Evolutionary conservation across 2,888 invertebrate genomes (phyloP), one percentile per base, ranked within the genome.

Genomic region (Microplitis deprimator): DNA sequence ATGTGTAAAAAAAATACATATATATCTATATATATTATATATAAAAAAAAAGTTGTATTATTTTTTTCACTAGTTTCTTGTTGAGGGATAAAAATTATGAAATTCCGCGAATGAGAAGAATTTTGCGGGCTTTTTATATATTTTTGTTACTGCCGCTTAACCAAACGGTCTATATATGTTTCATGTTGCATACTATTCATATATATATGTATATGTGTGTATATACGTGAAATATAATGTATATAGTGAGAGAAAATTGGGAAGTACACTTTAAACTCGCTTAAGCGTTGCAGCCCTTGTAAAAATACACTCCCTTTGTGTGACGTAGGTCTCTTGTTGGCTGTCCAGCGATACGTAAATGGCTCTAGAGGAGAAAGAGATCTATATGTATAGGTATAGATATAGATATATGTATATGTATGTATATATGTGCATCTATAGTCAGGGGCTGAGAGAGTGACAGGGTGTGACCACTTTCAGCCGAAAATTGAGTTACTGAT

Each of bases 261-360:
- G 29, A 40, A 73, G 75, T 40, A 69, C 69, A 75, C 68, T 77
- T 77, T 77, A 60, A 76, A 65, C 67, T 70, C 64, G 76, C 39
- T 76, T 71, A 71, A 67, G 40, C 62, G 65, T 73, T 72, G 73
- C 73, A 79, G 50, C 72, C 79, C 79, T 79, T 76, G 81, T 81
- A 80, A 82, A 82, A 82, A 82, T 82, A 82, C 76, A 76, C 80
- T 79, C 73, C 81, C 81, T 82, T 82, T 82, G 81, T 82, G 81
- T 82, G 77, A 79, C 77, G 75, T 75, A 68, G 38, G 38, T 50
- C 70, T 39, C 74, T 76, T 80, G 75, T 40, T 65, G 78, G 78
- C 70, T 68, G 79, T 72, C 77, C 79, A 80, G 77, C 79, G 79
- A 79, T 80, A 81, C 77, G 80, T 76, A 80, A 81, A 81, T 80